phyloP scores from a whole-genome alignment of 2,797 vertebrate genomes.

The Pyrrhura leucotis region DNA sequence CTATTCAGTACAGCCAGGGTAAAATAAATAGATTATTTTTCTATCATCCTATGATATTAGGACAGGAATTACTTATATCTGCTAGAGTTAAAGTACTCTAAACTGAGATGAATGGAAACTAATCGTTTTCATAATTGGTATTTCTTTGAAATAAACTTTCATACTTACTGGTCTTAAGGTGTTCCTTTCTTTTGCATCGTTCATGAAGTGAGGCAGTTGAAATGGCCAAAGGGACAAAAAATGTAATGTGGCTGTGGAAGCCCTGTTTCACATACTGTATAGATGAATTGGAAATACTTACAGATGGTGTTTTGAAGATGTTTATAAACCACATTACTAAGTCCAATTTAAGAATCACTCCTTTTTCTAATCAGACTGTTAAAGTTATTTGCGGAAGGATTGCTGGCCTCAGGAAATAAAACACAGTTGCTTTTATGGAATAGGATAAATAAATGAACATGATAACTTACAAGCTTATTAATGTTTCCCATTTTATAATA shows the following conservation, averaged over 20 bases:
- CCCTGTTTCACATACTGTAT: neutral
- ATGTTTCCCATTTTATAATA: neutral
- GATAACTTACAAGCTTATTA: neutral
- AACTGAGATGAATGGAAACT: neutral
- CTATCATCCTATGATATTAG: neutral
- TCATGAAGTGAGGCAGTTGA: neutral
- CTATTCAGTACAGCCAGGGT: neutral
- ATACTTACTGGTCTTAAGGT: neutral
- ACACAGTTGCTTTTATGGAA: neutral
- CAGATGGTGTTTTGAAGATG: neutral
- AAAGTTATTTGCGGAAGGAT: neutral
- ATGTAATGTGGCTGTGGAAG: neutral
- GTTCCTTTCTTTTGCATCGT: neutral
- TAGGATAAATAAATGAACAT: neutral
- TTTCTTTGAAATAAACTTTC: neutral
- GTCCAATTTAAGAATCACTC: neutral
- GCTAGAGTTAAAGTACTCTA: neutral
- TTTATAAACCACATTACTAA: neutral
- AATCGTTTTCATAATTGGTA: neutral
- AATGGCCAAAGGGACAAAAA: neutral
- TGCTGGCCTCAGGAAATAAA: neutral
- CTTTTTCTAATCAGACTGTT: neutral
- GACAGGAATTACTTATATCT: neutral
- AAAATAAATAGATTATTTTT: slow-evolving; percentile 22
- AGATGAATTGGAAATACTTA: neutral